These are phyloP conservation scores for Drosophila dunni DNA, from an alignment of 1,140 invertebrate genomes.

Conservation along the genomic window DNA sequence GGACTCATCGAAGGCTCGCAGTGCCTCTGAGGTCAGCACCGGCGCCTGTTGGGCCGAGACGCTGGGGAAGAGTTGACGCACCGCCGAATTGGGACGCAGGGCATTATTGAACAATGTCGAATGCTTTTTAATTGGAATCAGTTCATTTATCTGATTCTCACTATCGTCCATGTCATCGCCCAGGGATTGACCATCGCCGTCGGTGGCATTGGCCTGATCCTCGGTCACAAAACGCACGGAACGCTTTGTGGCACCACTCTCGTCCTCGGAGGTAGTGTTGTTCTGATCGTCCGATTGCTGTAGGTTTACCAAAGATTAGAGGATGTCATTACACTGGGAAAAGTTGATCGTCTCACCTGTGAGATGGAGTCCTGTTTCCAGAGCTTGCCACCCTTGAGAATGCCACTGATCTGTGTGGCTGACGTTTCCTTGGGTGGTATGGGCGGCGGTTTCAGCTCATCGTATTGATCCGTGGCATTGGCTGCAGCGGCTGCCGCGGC, in stretches of 20 bases:
- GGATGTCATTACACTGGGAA: too few relatives aligned
- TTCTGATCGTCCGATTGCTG: slow-evolving; percentile 82
- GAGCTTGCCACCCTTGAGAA: slow-evolving; percentile 87
- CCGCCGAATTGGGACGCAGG: slow-evolving; percentile 88
- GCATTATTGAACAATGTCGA: slow-evolving; percentile 84
- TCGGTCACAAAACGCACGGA: slow-evolving; percentile 82
- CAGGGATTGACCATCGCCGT: slow-evolving; percentile 70
- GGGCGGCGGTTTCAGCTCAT: slow-evolving; percentile 68
- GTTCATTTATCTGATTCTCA: slow-evolving; percentile 82
- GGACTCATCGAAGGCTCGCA: slow-evolving; percentile 88
- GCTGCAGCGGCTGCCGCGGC: slow-evolving; percentile 28
- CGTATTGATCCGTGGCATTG: slow-evolving; percentile 20
- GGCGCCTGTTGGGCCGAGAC: slow-evolving; percentile 87
- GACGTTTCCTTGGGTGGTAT: slow-evolving; percentile 80
- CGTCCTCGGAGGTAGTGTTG: slow-evolving; percentile 80
- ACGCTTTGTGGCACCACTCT: slow-evolving; percentile 72
- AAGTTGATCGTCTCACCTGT: slow-evolving; percentile 59
- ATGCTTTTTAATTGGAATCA: slow-evolving; percentile 83
- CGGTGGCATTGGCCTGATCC: slow-evolving; percentile 62
- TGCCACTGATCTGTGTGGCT: slow-evolving; percentile 86
- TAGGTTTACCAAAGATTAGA: too few relatives aligned
- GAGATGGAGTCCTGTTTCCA: slow-evolving; percentile 86
- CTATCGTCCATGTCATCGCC: slow-evolving; percentile 66
- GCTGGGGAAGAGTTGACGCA: slow-evolving; percentile 89
- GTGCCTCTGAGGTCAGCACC: slow-evolving; percentile 88